These are phyloP conservation scores for Halcyon chelicuti DNA, from an alignment of 2,797 vertebrate genomes.

Conservation along the genomic window DNA sequence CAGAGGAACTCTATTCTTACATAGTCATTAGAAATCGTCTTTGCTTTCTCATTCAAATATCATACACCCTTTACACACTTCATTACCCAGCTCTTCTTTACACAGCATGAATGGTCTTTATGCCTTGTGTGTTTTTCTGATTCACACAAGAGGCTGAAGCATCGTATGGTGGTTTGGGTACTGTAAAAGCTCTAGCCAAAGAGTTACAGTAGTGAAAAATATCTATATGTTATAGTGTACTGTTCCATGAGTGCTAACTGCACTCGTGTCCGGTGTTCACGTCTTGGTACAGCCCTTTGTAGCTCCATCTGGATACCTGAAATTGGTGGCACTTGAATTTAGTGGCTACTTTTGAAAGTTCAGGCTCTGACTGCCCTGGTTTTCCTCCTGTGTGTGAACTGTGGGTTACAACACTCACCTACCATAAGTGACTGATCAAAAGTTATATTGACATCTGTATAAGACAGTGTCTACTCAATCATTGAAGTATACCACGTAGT, in stretches of 20 bases:
- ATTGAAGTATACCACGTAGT: not conserved
- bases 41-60: conserved; percentile 27
- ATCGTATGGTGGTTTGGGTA: not conserved
- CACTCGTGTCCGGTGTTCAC: not conserved
- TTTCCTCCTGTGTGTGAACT: not conserved
- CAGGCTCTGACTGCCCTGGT: not conserved
- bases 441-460: not conserved
- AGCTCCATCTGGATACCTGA: not conserved
- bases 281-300: not conserved
- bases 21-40: not conserved
- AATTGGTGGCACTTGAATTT: not conserved
- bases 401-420: not conserved
- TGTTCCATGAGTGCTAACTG: not conserved
- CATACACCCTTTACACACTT: conserved; percentile 40
- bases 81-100: conserved; percentile 57
- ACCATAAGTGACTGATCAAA: not conserved
- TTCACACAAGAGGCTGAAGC: not conserved
- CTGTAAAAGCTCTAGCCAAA: not conserved
- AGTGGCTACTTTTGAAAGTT: not conserved
- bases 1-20: not conserved
- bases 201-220: not conserved
- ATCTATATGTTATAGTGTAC: not conserved
- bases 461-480: not conserved
- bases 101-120: conserved; percentile 2
- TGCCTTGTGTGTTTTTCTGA: not conserved